Evolutionary conservation across 2,888 invertebrate genomes (phyloP), one percentile per base, ranked within the genome.

Genomic region (Cryptosula pallasiana): DNA sequence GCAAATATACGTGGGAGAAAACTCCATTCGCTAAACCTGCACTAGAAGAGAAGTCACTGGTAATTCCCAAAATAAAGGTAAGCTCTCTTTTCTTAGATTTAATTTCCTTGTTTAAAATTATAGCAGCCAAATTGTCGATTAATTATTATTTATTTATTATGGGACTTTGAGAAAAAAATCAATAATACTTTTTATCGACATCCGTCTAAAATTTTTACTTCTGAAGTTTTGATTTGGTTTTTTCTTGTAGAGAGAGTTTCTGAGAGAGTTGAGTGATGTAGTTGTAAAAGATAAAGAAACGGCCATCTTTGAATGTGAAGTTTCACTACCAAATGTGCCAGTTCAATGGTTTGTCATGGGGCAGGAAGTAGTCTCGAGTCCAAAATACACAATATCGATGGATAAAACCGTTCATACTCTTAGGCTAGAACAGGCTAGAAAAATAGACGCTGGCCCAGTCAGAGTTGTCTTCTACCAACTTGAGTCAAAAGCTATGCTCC

Each of bases 271-370:
- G 29, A 74, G 76, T 3, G 78, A 81, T 74, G 77, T 80, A 71
- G 83, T 82, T 2, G 79, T 79, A 55, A 77, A 80, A 13, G 83
- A 84, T 73, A 80, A 79, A 25, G 92, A 95, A 79, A 88, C 90
- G 3, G 94, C 94, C 9, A 90, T 93, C 79, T 88, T 97, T 76
- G 93, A 94, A 84, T 95, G 95, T 0, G 94, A 95, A 87, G 89
- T 96, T 27, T 95, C 94, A 35, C 93, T 95, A 0, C 92, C 94
- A 79, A 92, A 93, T 0, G 92, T 94, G 0, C 90, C 92, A 0
- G 95, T 95, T 0, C 91, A 91, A 81, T 96, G 96, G 96, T 93
- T 89, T 86, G 91, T 93, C 69, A 78, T 82, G 58, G 82, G 78
- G 25, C 76, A 78, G 72, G 77, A 78, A 72, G 78, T 84, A 1